Base-by-base conservation (phyloP, 1,140 invertebrate species). In the Aphelinus atriplicis region DNA sequence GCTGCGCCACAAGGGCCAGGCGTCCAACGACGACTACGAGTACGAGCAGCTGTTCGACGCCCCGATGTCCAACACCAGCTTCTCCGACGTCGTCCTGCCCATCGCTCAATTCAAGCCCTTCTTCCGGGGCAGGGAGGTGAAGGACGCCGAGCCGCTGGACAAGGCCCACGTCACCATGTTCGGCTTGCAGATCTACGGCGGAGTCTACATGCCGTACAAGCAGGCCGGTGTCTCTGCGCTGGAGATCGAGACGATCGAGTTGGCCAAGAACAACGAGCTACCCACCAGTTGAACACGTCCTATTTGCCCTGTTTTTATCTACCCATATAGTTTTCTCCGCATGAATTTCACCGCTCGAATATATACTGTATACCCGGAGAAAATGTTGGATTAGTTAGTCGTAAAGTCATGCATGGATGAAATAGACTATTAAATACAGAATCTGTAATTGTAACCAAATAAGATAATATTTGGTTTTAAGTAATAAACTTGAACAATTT, bases 161-260 rank as follows among this genome's bases (percentile, higher is more conserved):
- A 84, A 83, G 50, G 82, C 89, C 3, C 87, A 90, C 75, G 90
- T 94, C 46, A 92, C 91, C 1, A 90, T 89, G 80, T 88, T 93
- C 73, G 92, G 91, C 45, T 82, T 94, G 56, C 92, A 93, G 87
- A 87, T 92, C 80, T 92, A 90, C 78, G 92, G 92, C 47, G 92
- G 92, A n/a, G 92, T 93, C 61, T 93, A 93, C 81, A 84, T 88
- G 67, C 86, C 89, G 7, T 81, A 89, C 6, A 93, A 93, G 82
- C 93, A 93, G 81, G 89, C 84, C 78, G 92, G 92, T 0, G 89
- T 91, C 5, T 91, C 91, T 1, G 89, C 92, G 66, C 87, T 93
- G 73, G 92, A 93, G 85, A 90, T 94, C 46, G 90, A 93, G 75
- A 85, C 77, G 47, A 87, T 90, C 76, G 78, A 78, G 56, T 82